Evolutionary conservation across 1,140 invertebrate genomes (phyloP).

Genomic region (Ceratitis capitata): DNA sequence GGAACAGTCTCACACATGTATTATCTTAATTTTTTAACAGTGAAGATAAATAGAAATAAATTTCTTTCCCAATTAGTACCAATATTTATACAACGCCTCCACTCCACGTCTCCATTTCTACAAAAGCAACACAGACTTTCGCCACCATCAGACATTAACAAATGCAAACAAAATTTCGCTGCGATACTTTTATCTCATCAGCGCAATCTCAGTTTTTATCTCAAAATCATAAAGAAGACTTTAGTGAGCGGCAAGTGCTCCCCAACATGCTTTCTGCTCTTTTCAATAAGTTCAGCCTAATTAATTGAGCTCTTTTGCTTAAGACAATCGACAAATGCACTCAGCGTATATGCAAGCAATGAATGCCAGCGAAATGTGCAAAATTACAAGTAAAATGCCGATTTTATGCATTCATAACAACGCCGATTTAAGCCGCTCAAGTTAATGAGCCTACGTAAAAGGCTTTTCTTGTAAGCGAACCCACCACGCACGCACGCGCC

Average conservation of each 20-base stretch:
- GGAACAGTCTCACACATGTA: too few species aligned
- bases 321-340: not conserved
- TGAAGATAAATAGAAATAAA: too few species aligned
- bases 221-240: not conserved
- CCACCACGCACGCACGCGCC: not conserved
- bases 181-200: not conserved
- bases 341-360: not conserved
- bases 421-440: not conserved
- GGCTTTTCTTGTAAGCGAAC: not conserved
- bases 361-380: not conserved
- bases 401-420: conserved; percentile 18
- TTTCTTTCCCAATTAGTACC: too few species aligned
- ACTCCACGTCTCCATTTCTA: too few species aligned
- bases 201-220: not conserved
- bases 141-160: too few species aligned
- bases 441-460: not conserved
- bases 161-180: not conserved
- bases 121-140: too few species aligned
- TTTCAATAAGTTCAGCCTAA: not conserved
- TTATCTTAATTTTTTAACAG: too few species aligned
- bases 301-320: conserved; percentile 2
- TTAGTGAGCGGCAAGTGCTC: not conserved
- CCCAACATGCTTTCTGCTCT: not conserved
- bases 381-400: not conserved
- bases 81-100: too few species aligned